Evolutionary conservation across 2,888 invertebrate genomes (phyloP), one percentile per base, ranked within the genome.

Genomic region (Pycnomerus fuliginosus): DNA sequence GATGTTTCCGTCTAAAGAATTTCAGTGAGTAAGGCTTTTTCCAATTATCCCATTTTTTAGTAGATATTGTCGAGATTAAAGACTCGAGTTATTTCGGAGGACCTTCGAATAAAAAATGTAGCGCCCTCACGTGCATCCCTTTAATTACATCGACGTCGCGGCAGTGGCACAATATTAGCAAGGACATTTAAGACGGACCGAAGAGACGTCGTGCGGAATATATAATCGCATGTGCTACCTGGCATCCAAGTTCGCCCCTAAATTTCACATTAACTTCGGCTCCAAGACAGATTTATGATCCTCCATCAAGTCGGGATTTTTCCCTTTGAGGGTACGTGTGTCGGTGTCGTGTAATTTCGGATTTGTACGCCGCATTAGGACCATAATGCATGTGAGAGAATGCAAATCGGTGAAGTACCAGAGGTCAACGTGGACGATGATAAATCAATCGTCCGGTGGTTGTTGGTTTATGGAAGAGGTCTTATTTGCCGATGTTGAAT

Each of bases 371-470:
- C 34, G 28, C 27, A 41, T 41, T 41, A 41, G 34, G 28, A 34
- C 29, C 33, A 41, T 36, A 34, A 34, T 44, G 31, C 45, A 41
- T 41, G 45, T 30, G 39, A 44, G 41, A 41, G 45, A 41, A 45
- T 36, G 40, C 45, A 45, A 41, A 41, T 36, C 31, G 41, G n/a
- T n/a, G n/a, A n/a, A n/a, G n/a, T n/a, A n/a, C n/a, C n/a, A n/a
- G n/a, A n/a, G n/a, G n/a, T n/a, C n/a, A n/a, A n/a, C n/a, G n/a
- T n/a, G n/a, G n/a, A n/a, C n/a, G n/a, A n/a, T 35, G 56, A 58
- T 58, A 58, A 56, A 58, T 58, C 53, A 56, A 56, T 56, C 55
- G 54, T 58, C 55, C 50, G 50, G 52, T 57, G n/a, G n/a, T n/a
- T n/a, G 56, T 58, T 55, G 53, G 55, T 56, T 58, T 58, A 45